Percentiles rank a stretch among this genome's conserved stretches.
phyloP scores from a whole-genome alignment of 2,113 vertebrate species.

The Muscicapa adusta region DNA sequence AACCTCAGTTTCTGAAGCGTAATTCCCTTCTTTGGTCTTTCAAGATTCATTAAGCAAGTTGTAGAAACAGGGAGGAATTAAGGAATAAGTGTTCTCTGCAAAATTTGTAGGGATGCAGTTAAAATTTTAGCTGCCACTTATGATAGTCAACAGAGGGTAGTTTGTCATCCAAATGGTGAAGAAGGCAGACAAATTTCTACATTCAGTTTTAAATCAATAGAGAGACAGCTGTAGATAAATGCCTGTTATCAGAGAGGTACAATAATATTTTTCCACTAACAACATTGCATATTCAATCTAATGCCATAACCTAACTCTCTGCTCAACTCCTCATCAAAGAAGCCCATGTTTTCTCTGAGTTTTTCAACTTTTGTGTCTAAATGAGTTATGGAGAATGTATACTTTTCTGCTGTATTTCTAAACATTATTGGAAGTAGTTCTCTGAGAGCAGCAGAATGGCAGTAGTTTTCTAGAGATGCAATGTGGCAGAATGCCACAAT shows the following conservation, averaged over 20 bases:
- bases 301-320: neutral
- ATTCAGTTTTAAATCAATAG: neutral
- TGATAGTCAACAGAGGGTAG: neutral
- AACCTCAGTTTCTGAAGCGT: neutral
- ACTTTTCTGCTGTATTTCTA: neutral
- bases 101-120: neutral
- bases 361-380: rapidly evolving
- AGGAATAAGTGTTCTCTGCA: neutral
- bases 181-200: neutral
- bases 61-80: neutral
- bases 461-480: neutral
- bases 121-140: neutral
- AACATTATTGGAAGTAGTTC: neutral
- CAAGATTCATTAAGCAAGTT: neutral
- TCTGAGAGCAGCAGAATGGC: neutral
- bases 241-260: neutral
- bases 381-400: neutral
- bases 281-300: neutral
- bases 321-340: neutral
- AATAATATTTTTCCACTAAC: neutral
- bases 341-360: neutral
- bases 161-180: neutral
- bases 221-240: neutral
- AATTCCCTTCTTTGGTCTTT: neutral
- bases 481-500: neutral